Base-by-base conservation (phyloP, 2,888 invertebrate genomes). In the Psococerastis gibbosa region DNA sequence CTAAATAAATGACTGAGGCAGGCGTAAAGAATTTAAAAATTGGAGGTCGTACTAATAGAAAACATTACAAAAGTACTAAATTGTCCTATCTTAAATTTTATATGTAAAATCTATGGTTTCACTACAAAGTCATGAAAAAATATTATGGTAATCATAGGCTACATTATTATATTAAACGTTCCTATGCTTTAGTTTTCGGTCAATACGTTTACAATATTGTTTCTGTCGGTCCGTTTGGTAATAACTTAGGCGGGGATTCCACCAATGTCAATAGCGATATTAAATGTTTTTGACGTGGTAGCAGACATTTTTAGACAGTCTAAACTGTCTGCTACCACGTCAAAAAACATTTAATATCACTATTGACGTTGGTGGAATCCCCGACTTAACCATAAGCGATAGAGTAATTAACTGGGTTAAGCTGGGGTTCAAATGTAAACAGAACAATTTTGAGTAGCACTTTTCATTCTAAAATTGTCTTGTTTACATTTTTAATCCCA, bases 121-220 rank as follows among this genome's bases (percentile, higher is more conserved):
- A 13, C 38, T 38, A 38, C 38, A 38, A 38, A 38, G 38, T 38
- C 38, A 38, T 38, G 38, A 38, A 38, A 38, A 38, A 38, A 38
- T 38, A 38, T 38, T 38, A 38, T 38, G 20, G 22, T 15, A 38
- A 17, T 17, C 11, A 27, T 27, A 27, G 6, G 27, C 27, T 27
- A 27, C 8, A 18, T 20, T 38, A 38, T 38, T 4, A 27, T 27
- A 27, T 11, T 27, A 27, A 9, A 27, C 27, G 27, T 27, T 27
- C 6, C 27, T n/a, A 27, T 27, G 11, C 11, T 9, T 27, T 27
- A 27, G 6, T 9, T 6, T 27, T 27, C 27, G 27, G 11, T 27
- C 27, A 27, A 27, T 27, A 9, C 27, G 6, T 6, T 11, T 6
- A 27, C 6, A 9, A 9, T 9, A 9, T 27, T 27, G 6, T 27